Conservation (phyloP, 2,888 invertebrate species). For the Agrotis puta region DNA sequence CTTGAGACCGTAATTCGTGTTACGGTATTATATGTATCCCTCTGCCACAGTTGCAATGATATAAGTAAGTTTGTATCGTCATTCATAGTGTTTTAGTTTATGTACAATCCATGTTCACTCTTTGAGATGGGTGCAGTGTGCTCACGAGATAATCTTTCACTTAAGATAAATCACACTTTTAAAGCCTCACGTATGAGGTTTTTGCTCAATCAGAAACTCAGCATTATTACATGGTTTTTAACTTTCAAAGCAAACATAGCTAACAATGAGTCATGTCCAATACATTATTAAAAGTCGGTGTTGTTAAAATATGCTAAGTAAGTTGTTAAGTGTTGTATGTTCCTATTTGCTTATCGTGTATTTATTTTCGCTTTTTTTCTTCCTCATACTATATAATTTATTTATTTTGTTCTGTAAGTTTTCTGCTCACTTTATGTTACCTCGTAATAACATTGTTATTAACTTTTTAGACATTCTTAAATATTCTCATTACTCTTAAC, state of each 20-base stretch:
- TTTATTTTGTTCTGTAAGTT: neutral
- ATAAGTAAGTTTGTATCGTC: constrained; percentile 53
- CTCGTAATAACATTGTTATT: neutral
- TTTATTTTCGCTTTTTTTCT: neutral
- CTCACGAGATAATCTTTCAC: constrained; percentile 55
- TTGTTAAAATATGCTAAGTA: constrained; percentile 17
- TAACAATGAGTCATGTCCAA: constrained; percentile 4
- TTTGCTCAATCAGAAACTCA: neutral
- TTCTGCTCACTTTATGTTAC: neutral
- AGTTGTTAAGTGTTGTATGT: constrained; percentile 1
- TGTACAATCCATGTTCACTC: constrained; percentile 61
- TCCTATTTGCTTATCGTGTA: neutral
- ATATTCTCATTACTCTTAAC: neutral
- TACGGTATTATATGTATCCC: constrained; percentile 67
- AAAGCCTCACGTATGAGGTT: neutral
- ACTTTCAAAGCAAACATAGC: neutral
- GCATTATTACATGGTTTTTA: neutral
- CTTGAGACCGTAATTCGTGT: constrained; percentile 74
- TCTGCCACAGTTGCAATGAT: constrained; percentile 65
- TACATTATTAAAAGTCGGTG: constrained; percentile 6
- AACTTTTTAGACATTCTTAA: too few species aligned
- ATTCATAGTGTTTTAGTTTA: constrained; percentile 55
- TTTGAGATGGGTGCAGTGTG: constrained; percentile 60
- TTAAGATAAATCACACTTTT: constrained; percentile 44
- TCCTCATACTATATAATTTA: neutral